Base-by-base conservation (phyloP, 1,140 invertebrate species). In the Dendroctonus ponderosae region DNA sequence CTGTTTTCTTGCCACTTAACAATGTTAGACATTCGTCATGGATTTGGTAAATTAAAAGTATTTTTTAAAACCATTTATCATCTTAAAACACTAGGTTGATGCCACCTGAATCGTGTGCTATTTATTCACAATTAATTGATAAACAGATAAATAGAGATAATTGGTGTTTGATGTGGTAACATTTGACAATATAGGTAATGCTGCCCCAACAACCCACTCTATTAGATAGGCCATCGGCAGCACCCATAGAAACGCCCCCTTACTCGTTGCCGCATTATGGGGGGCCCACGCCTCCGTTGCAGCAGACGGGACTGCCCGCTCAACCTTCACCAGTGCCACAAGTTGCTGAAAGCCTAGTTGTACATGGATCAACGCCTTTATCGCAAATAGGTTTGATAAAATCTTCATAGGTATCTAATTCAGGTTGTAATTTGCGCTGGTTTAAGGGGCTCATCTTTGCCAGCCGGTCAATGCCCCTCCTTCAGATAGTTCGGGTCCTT, bases 341-440 rank as follows among this genome's bases (percentile, higher is more conserved):
- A n/a, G 53, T 71, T 12, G 58, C 64, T 14, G 69, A 75, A 49
- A 71, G 67, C 50, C 50, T 77, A 41, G 79, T 74, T 41, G 87
- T 93, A 46, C 89, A 92, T 76, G 91, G 92, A 42, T 91, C 89
- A 60, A 93, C 92, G 43, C 91, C 92, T 2, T 84, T 94, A 6
- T 90, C 73, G 7, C 91, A 94, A 78, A 94, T 94, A 73, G 92
- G 92, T 44, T 40, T 41, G 67, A n/a, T 41, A 0, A n/a, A 1
- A n/a, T 39, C 41, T 11, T 46, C 43, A 46, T 46, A 46, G 8
- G 43, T 12, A 46, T 46, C 8, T 46, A 46, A 46, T 46, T 46
- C 43, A 46, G 1, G 8, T 46, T 46, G 1, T 46, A 12, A 46
- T 9, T 46, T 46, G 43, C 43, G 43, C 12, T 46, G 12, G 1